A percentile compares a stretch with the other conserved stretches of the same genome.
Evolutionary conservation across 2,888 invertebrate genomes (phyloP).

Genomic region (Xanthia togata): DNA sequence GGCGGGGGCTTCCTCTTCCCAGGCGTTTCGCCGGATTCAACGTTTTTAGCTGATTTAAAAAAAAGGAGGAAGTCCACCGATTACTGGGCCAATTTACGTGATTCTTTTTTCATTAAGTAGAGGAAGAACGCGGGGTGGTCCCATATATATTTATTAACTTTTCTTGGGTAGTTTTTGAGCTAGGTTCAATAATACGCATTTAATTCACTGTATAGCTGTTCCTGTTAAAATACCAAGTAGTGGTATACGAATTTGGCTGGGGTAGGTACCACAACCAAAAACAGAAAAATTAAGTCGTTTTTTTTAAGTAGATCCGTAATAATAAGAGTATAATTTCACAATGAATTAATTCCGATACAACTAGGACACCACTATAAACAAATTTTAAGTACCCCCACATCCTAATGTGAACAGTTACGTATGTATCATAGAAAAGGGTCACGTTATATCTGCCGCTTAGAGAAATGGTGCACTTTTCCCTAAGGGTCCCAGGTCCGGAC

Average conservation of each 20-base stretch:
- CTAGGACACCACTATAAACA: background rate
- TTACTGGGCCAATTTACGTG: background rate
- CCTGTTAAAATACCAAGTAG: background rate
- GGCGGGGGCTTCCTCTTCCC: too few species aligned
- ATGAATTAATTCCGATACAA: background rate
- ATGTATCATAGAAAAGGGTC: slow-evolving; percentile 18
- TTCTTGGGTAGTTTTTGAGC: background rate
- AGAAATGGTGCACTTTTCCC: slow-evolving; percentile 36
- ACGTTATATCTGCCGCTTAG: slow-evolving; percentile 10
- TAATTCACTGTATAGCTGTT: background rate
- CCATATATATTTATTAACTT: background rate
- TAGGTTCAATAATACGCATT: background rate
- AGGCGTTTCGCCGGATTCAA: too few species aligned
- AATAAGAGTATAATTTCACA: background rate
- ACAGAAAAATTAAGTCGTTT: background rate
- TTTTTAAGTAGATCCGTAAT: background rate
- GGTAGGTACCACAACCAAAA: background rate
- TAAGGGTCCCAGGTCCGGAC: slow-evolving; percentile 2
- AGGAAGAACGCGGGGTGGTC: background rate
- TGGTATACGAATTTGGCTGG: background rate
- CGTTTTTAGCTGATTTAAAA: background rate
- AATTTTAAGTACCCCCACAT: background rate
- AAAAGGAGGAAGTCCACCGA: background rate
- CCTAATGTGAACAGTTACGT: slow-evolving; percentile 12
- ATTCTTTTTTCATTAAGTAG: background rate